Percentiles rank a stretch among this genome's conserved stretches.
phyloP scores from a whole-genome alignment of 2,797 vertebrate species.

The Neosalanx taihuensis region DNA sequence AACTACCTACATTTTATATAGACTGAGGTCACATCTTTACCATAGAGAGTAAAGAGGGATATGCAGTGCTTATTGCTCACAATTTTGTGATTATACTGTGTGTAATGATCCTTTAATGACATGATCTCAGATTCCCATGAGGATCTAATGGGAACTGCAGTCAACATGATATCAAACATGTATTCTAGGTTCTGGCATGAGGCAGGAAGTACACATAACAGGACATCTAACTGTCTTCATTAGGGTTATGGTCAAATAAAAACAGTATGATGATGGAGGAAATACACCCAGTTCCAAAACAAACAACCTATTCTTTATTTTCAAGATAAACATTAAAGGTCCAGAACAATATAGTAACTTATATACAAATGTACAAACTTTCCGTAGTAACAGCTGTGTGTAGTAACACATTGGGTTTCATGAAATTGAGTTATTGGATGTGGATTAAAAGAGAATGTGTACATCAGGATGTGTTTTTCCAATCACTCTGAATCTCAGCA shows the following conservation, averaged over 20 bases:
- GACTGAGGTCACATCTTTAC: no score
- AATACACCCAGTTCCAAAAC: slow-evolving; percentile 29
- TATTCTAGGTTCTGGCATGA: neutral
- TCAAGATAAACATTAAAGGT: slow-evolving; percentile 64
- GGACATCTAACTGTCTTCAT: neutral
- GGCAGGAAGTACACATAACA: neutral
- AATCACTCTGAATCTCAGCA: neutral
- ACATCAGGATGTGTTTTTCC: neutral
- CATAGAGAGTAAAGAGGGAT: no score
- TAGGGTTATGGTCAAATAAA: slow-evolving; percentile 5
- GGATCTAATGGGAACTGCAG: neutral
- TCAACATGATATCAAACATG: neutral
- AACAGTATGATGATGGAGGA: slow-evolving; percentile 10
- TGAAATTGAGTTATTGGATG: neutral
- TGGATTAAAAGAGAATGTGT: neutral
- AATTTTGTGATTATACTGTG: neutral
- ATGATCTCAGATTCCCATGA: neutral
- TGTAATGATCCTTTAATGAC: neutral
- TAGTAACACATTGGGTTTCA: neutral
- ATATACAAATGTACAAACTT: slow-evolving; percentile 40
- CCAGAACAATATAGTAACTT: slow-evolving; percentile 60
- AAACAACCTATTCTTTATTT: slow-evolving; percentile 64
- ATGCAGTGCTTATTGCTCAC: no score
- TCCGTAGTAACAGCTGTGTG: neutral
- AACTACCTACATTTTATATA: no score